Base-by-base conservation (phyloP, 2,797 vertebrate species). In the Carapus acus region DNA sequence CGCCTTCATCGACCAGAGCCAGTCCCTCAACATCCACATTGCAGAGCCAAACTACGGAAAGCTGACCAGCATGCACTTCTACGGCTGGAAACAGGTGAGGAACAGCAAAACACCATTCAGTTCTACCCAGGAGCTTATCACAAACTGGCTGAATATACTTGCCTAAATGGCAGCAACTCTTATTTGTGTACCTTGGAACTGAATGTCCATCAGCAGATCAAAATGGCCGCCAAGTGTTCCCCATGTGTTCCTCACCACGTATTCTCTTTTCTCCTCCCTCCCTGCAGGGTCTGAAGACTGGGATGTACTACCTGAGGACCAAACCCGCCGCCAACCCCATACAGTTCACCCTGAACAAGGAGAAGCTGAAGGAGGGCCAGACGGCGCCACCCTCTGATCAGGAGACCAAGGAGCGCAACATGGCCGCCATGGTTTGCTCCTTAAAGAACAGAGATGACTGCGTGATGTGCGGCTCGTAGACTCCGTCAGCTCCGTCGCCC, bases 51-150 rank as follows among this genome's bases (percentile, higher is more conserved):
- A 98, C 84, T 98, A 99, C 0, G 94, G 96, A 42, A 99, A 98
- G 54, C 91, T 99, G 58, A 96, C 94, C 71, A 99, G 96, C 84
- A 99, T 99, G 95, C 96, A 99, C 86, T 99, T 99, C 85, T 98
- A 82, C 0, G 96, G 96, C 40, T 99, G 96, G 96, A 99, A 98
- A 43, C 93, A 95, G 83, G 96, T 93, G 24, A 27, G 24, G 9
- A 9, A 3, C 22, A n/a, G 27, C 11, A 3, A 33, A 3, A 33
- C 3, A 9, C 31, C 9, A 7, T 9, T 27, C 24, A 27, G 24
- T 5, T 5, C 24, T n/a, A n/a, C n/a, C n/a, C n/a, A n/a, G n/a
- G n/a, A n/a, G n/a, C n/a, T n/a, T n/a, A n/a, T n/a, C n/a, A n/a
- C n/a, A n/a, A 27, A 27, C 24, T 4, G 4, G 24, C 24, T 27